phyloP scores from a whole-genome alignment of 2,888 invertebrate species.

The Mycalesis mineus region DNA sequence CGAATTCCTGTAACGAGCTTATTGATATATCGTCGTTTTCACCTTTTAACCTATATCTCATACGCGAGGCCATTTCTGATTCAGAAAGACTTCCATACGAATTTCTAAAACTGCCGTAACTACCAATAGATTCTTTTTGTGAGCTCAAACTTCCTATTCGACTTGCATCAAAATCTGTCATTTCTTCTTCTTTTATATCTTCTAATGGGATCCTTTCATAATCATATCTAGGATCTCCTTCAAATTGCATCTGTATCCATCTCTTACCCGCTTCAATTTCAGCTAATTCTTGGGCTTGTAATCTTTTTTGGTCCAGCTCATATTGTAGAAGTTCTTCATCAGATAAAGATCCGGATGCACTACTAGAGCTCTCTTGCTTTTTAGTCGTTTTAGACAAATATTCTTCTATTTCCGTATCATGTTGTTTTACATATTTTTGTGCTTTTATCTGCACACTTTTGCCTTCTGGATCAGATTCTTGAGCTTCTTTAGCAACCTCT shows the following conservation, averaged over 20 bases:
- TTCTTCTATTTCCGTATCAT: conserved; percentile 84
- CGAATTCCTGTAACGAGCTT: conserved; percentile 96
- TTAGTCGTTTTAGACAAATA: conserved; percentile 84
- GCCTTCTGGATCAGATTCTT: conserved; percentile 89
- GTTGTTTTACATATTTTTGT: conserved; percentile 75
- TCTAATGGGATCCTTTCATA: conserved; percentile 90
- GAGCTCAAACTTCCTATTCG: conserved; percentile 87
- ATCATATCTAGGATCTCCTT: conserved; percentile 86
- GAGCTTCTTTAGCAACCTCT: conserved; percentile 91
- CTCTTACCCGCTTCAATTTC: conserved; percentile 86
- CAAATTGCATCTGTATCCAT: conserved; percentile 94
- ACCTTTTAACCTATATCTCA: conserved; percentile 88
- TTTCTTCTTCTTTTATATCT: conserved; percentile 95
- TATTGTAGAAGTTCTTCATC: conserved; percentile 81
- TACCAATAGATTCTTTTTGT: conserved; percentile 87
- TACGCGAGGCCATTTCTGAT: conserved; percentile 90
- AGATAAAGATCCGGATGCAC: conserved; percentile 78
- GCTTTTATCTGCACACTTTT: conserved; percentile 85
- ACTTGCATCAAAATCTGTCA: conserved; percentile 90
- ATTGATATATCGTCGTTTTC: conserved; percentile 95
- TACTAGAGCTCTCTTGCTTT: conserved; percentile 77
- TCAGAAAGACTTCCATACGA: conserved; percentile 95
- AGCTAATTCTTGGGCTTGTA: conserved; percentile 70
- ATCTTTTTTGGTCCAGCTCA: conserved; percentile 81
- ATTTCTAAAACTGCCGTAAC: conserved; percentile 89